Evolutionary conservation across 2,888 invertebrate genomes (phyloP).

Genomic region (Cinara cedri): DNA sequence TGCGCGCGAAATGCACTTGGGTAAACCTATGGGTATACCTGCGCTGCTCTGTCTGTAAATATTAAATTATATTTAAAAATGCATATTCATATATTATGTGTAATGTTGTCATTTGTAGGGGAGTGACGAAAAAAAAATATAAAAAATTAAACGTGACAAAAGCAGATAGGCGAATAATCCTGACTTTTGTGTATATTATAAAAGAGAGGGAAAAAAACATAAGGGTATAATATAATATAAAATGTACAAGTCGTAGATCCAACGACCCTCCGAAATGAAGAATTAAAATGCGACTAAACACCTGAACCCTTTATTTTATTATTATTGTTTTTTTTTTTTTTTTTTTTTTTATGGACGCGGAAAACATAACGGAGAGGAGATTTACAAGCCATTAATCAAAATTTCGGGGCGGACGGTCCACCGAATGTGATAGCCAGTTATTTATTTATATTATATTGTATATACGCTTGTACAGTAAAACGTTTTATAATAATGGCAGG

Average conservation of each 20-base stretch:
- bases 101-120: neutral
- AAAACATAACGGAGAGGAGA: slow-evolving; percentile 38
- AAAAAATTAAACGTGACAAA: slow-evolving; percentile 51
- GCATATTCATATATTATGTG: slow-evolving; percentile 35
- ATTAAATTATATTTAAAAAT: slow-evolving; percentile 39
- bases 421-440: slow-evolving; percentile 10
- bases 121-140: neutral
- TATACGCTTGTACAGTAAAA: slow-evolving; percentile 4
- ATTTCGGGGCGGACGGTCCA: slow-evolving; percentile 31
- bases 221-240: slow-evolving; percentile 9
- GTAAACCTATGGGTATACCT: slow-evolving; percentile 17
- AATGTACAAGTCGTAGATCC: neutral
- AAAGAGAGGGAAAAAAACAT: slow-evolving; percentile 14
- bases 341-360: slow-evolving; percentile 4
- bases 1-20: slow-evolving; percentile 48
- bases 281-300: slow-evolving; percentile 41
- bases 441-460: slow-evolving; percentile 19
- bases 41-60: slow-evolving; percentile 28
- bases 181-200: slow-evolving; percentile 32
- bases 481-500: slow-evolving; percentile 20
- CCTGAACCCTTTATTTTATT: slow-evolving; percentile 41
- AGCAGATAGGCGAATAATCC: slow-evolving; percentile 21
- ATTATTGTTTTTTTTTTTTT: slow-evolving; percentile 1
- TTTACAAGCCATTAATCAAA: slow-evolving; percentile 50
- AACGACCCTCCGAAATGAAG: slow-evolving; percentile 32